Evolutionary conservation across 2,113 vertebrate species (phyloP).

Genomic region (Herpetotheres cachinnans): DNA sequence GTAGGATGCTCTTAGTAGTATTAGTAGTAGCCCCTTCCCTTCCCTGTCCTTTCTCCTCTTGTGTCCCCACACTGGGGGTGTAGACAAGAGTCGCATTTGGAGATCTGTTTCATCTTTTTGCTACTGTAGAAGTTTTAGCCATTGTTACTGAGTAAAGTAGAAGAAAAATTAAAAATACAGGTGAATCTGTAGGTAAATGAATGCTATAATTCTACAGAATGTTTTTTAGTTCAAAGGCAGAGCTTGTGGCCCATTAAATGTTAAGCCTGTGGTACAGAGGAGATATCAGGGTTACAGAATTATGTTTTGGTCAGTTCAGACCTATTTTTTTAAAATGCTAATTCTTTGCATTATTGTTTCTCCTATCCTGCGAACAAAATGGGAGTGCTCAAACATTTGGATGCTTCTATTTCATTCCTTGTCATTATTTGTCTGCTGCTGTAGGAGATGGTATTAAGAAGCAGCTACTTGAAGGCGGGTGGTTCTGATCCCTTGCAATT

Average conservation of each 20-base stretch:
- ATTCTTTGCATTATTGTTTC: neutral
- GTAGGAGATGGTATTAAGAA: neutral
- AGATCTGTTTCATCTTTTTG: neutral
- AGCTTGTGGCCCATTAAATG: neutral
- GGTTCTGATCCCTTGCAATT: neutral
- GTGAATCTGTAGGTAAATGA: neutral
- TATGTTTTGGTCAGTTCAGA: neutral
- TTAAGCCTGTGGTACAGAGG: neutral
- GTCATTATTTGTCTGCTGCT: neutral
- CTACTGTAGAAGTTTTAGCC: neutral
- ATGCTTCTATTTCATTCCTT: rapidly evolving
- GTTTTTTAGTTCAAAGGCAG: neutral
- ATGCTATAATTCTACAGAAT: neutral
- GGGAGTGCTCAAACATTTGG: neutral
- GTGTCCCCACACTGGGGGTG: rapidly evolving
- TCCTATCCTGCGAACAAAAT: neutral
- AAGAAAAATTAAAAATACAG: neutral
- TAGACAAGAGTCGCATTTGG: neutral
- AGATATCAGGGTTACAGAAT: neutral
- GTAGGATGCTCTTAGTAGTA: neutral
- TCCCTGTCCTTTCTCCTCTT: no score
- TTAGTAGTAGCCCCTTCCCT: neutral
- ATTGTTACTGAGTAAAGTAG: neutral
- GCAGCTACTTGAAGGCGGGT: neutral
- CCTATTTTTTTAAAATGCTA: neutral